These are phyloP conservation scores for Haliaeetus leucogaster DNA, from an alignment of 2,113 vertebrate genomes.

Conservation along the genomic window DNA sequence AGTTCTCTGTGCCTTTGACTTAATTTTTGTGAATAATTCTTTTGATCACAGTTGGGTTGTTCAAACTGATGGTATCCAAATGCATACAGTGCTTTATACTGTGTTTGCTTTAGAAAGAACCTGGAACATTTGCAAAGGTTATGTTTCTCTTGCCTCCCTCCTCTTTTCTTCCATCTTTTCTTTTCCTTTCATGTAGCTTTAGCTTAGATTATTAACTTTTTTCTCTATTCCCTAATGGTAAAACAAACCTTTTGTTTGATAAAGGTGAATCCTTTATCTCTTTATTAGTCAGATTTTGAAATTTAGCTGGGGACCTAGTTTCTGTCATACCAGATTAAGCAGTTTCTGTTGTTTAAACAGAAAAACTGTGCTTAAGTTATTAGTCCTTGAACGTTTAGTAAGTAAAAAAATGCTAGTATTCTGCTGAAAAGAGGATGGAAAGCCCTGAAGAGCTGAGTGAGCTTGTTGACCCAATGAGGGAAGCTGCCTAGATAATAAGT, in stretches of 20 bases:
- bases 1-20: not conserved
- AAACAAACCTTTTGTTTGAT: conserved; percentile 14
- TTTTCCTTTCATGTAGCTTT: conserved; percentile 16
- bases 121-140: not conserved
- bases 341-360: conserved; percentile 12
- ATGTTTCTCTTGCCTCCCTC: not conserved
- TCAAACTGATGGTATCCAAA: not conserved
- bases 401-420: not conserved
- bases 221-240: not conserved
- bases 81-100: not conserved
- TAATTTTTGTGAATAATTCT: not conserved
- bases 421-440: not conserved
- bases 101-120: not conserved
- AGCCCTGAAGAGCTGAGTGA: not conserved
- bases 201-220: not conserved
- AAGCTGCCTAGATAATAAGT: not conserved
- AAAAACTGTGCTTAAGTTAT: not conserved
- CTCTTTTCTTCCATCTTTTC: not conserved
- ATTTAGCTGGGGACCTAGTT: not conserved
- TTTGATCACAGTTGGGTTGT: not conserved
- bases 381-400: not conserved
- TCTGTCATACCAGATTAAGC: not conserved
- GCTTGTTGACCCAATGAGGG: not conserved
- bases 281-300: conserved; percentile 8
- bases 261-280: conserved; percentile 6